Conservation (phyloP, 1,140 invertebrate genomes). For the Drosophila truncata region DNA sequence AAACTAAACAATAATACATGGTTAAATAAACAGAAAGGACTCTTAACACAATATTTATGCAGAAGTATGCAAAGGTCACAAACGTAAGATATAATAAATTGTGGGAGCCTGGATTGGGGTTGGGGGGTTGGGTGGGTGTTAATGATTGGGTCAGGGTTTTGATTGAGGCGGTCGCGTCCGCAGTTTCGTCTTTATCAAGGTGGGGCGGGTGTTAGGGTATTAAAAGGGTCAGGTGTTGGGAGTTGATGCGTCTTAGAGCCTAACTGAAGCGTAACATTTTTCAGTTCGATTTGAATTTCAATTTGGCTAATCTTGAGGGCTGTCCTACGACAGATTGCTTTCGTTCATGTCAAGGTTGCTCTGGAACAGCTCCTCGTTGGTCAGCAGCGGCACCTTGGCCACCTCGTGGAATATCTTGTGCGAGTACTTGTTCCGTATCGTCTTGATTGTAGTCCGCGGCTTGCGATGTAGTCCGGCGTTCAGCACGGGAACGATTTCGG, state of each 20-base stretch:
- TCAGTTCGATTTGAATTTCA: constrained; percentile 42
- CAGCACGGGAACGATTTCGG: constrained; percentile 89
- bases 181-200: constrained; percentile 21
- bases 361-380: constrained; percentile 78
- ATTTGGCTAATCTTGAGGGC: constrained; percentile 67
- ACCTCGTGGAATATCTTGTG: constrained; percentile 97
- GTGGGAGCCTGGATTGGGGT: background rate
- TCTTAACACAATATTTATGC: constrained; percentile 41
- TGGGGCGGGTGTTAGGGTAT: background rate
- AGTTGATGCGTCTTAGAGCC: constrained; percentile 37
- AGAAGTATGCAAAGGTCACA: constrained; percentile 52
- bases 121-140: background rate
- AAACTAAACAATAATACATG: constrained; percentile 44
- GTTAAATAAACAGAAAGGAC: constrained; percentile 20
- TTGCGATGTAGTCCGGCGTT: constrained; percentile 92
- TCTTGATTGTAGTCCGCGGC: constrained; percentile 91
- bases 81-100: constrained; percentile 21
- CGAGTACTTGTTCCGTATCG: constrained; percentile 97
- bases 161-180: constrained; percentile 24
- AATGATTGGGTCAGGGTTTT: background rate
- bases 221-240: constrained; percentile 1
- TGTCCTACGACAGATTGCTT: constrained; percentile 40
- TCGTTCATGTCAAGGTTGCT: constrained; percentile 71
- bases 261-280: constrained; percentile 57
- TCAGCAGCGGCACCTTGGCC: constrained; percentile 89